phyloP scores from a whole-genome alignment of 2,113 vertebrate species.

The Recurvirostra avosetta region DNA sequence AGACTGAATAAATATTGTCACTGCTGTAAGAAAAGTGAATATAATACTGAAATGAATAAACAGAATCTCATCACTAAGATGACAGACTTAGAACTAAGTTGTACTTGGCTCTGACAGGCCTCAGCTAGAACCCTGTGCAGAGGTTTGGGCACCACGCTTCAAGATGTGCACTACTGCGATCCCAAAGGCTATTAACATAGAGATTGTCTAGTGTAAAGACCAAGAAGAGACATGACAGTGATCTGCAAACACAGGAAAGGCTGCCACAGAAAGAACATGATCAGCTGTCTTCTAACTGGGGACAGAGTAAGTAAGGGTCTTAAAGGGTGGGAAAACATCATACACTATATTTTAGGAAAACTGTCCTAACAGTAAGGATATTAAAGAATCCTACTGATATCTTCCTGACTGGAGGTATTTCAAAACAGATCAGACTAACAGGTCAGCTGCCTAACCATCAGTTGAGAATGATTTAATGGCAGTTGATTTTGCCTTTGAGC shows the following conservation, averaged over 20 bases:
- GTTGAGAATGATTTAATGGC: neutral
- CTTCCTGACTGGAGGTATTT: neutral
- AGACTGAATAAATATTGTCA: neutral
- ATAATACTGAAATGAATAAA: neutral
- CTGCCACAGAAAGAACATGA: neutral
- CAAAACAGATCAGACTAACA: neutral
- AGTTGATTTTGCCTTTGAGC: neutral
- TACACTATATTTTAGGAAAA: neutral
- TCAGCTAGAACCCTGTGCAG: neutral
- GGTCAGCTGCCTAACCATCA: neutral
- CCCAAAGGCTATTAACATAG: neutral
- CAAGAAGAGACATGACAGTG: neutral
- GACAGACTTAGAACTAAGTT: neutral
- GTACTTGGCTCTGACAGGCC: neutral
- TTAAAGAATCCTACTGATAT: neutral
- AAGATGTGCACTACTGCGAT: neutral
- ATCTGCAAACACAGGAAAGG: neutral
- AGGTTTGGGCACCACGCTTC: neutral
- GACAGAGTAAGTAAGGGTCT: neutral
- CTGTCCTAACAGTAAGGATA: neutral
- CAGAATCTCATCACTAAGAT: neutral
- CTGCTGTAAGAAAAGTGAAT: neutral
- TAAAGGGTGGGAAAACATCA: neutral
- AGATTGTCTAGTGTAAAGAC: neutral
- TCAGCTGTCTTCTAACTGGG: neutral